Conservation (phyloP, 2,113 vertebrate species). For the Perca schrenkii region DNA sequence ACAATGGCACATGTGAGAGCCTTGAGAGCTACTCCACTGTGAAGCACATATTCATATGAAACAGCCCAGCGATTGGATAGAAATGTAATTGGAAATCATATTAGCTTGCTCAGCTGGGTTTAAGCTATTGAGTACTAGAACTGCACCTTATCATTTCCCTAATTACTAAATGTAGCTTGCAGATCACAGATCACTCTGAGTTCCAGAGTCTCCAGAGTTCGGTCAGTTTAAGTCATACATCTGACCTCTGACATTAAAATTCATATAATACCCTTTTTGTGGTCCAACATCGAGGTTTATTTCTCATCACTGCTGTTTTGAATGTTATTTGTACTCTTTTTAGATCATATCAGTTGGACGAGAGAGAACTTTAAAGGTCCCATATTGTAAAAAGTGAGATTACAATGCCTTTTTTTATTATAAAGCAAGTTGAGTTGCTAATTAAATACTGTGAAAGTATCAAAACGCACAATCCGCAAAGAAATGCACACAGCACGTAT, state of each 20-base stretch:
- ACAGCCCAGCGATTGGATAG: constrained; percentile 48
- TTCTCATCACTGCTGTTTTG: not conserved
- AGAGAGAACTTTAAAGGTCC: not conserved
- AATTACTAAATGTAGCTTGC: not conserved
- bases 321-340: not conserved
- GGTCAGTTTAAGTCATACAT: not conserved
- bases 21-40: constrained; percentile 48
- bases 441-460: no score
- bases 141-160: not conserved
- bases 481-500: no score
- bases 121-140: constrained; percentile 7
- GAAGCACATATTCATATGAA: constrained; percentile 54
- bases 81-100: constrained; percentile 28
- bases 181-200: not conserved
- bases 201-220: not conserved
- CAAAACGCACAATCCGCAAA: no score
- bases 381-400: no score
- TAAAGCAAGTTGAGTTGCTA: no score
- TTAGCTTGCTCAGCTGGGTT: constrained; percentile 34
- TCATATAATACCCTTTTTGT: not conserved
- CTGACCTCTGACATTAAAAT: not conserved
- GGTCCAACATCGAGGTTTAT: not conserved
- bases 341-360: not conserved
- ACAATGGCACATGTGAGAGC: constrained; percentile 25
- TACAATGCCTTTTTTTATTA: no score